Base-by-base conservation (phyloP, 2,797 vertebrate species). In the Pipistrellus pipistrellus region DNA sequence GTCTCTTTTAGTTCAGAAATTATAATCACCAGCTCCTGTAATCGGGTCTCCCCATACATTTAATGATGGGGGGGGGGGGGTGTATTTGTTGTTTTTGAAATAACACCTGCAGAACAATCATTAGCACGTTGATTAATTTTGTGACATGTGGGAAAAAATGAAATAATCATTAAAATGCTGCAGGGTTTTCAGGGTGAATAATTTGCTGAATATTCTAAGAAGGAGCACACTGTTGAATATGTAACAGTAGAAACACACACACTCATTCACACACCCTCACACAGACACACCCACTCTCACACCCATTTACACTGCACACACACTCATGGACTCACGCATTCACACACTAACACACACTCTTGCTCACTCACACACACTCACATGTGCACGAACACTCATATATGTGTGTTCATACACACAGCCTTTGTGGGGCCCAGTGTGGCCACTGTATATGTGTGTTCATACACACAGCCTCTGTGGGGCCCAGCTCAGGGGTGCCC, bases 61-160 rank as follows among this genome's bases (percentile, higher is more conserved):
- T 92, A 86, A 94, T 73, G 95, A 85, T 96, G 94, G 76, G 6
- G 48, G 44, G 44, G 44, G 44, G 44, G 1, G 46, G 82, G 89
- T 38, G 38, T 30, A 83, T 66, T 92, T 90, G 90, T 95, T 98
- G 96, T 93, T 97, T 97, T 95, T 96, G 73, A 97, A 98, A 92
- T 83, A 97, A 69, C 93, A 96, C 62, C 97, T 97, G 96, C 96
- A 94, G 93, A 97, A 97, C 96, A 96, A 80, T 94, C 89, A 92
- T 98, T 97, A 97, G 80, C 95, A 87, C 80, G 53, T 73, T 97
- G 96, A 98, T 97, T 97, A 97, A 98, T 97, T 97, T 93, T 91
- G 96, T 97, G 96, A 96, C 91, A 96, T 27, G 38, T 44, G 0
- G 23, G 23, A 21, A 84, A 62, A 97, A 96, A 95, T 93, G 81